These are phyloP conservation scores for Eulemur rufifrons DNA, from an alignment of 2,113 vertebrate genomes.

Conservation along the genomic window DNA sequence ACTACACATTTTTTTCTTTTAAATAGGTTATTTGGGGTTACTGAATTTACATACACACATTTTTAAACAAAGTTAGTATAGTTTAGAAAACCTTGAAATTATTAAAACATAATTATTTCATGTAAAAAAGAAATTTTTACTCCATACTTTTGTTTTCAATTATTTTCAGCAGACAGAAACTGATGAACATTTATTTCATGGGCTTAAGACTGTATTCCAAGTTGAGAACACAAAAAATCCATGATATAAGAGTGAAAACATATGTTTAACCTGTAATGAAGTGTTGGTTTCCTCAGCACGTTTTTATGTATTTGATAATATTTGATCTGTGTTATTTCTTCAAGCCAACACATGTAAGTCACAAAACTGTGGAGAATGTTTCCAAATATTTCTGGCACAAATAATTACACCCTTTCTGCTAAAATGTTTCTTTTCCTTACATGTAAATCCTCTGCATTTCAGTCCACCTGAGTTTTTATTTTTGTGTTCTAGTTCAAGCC, in stretches of 20 bases:
- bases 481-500: not conserved
- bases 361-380: not conserved
- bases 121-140: not conserved
- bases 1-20: not conserved
- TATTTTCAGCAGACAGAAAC: constrained; percentile 21
- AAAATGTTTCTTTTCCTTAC: constrained; percentile 17
- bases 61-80: not conserved
- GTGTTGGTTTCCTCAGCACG: not conserved
- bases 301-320: not conserved
- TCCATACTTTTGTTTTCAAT: not conserved
- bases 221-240: not conserved
- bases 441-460: not conserved
- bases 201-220: not conserved
- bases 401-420: not conserved
- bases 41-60: not conserved
- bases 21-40: not conserved
- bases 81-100: not conserved
- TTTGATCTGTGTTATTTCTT: constrained; percentile 27
- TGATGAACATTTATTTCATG: not conserved
- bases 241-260: not conserved
- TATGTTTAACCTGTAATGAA: not conserved
- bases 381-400: constrained; percentile 30
- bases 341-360: not conserved
- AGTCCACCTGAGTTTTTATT: not conserved
- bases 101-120: not conserved